Evolutionary conservation across 2,797 vertebrate genomes (phyloP).

Genomic region (Arnoldichthys spilopterus): DNA sequence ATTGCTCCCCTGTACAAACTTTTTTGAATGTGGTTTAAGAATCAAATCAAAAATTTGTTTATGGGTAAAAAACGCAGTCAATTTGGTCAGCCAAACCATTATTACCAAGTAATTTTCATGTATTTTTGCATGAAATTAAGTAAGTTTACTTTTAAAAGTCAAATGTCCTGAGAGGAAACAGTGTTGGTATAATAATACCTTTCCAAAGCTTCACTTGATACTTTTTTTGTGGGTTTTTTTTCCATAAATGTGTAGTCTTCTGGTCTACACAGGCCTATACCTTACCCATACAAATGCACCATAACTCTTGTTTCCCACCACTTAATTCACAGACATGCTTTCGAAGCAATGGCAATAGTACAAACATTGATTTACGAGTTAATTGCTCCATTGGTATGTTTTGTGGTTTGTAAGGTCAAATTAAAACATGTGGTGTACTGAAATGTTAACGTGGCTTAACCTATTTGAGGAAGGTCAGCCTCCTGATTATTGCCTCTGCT

Average conservation of each 20-base stretch:
- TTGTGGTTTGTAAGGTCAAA: neutral
- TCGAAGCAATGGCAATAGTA: neutral
- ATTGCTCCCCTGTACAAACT: no score
- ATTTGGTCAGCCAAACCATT: no score
- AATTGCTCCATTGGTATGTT: slow-evolving; percentile 9
- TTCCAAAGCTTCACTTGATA: no score
- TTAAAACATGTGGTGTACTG: neutral
- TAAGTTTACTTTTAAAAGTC: no score
- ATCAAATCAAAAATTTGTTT: no score
- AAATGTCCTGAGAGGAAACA: no score
- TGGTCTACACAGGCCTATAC: neutral
- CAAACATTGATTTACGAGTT: slow-evolving; percentile 31
- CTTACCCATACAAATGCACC: slow-evolving; percentile 10
- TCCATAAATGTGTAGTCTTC: neutral
- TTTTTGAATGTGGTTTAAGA: no score
- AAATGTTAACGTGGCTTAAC: slow-evolving; percentile 3
- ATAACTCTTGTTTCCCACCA: slow-evolving; percentile 15
- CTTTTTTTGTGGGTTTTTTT: no score
- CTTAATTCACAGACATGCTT: slow-evolving; percentile 23
- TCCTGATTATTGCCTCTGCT: slow-evolving; percentile 10
- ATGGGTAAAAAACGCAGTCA: no score
- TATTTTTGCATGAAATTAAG: no score
- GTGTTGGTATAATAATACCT: no score
- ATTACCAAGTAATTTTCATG: no score
- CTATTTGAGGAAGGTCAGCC: neutral